A percentile compares a stretch with the other conserved stretches of the same genome.
Evolutionary conservation across 2,797 vertebrate genomes (phyloP).

Genomic region (Gallinago solitaria): DNA sequence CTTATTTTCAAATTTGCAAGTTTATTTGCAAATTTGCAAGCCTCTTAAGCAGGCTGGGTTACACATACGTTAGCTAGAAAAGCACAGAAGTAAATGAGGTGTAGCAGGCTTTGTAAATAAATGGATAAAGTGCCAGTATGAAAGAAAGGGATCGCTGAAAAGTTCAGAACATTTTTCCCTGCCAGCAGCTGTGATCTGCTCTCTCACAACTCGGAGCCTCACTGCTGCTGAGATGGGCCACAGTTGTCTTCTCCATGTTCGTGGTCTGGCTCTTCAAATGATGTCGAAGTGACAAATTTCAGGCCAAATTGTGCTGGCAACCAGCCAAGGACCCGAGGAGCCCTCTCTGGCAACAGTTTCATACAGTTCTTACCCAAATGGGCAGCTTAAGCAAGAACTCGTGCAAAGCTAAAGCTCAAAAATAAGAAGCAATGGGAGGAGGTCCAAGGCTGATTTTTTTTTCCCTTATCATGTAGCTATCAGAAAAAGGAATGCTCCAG

Average conservation of each 20-base stretch:
- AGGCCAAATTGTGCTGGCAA: background rate
- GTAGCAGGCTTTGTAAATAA: background rate
- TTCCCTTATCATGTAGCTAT: background rate
- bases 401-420: background rate
- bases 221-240: background rate
- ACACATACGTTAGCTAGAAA: background rate
- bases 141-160: background rate
- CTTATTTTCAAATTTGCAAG: background rate
- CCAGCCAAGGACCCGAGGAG: background rate
- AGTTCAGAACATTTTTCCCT: background rate
- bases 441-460: background rate
- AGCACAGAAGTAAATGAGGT: background rate
- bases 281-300: slow-evolving; percentile 19
- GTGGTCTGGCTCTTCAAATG: background rate
- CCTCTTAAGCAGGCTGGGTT: background rate
- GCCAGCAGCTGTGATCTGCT: background rate
- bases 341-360: background rate
- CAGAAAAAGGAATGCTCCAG: background rate
- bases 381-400: background rate
- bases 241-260: background rate
- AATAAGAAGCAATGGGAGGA: background rate
- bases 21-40: background rate
- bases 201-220: background rate
- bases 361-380: background rate
- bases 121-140: background rate